Evolutionary conservation across 2,797 vertebrate species (phyloP).

Genomic region (Anableps anableps): DNA sequence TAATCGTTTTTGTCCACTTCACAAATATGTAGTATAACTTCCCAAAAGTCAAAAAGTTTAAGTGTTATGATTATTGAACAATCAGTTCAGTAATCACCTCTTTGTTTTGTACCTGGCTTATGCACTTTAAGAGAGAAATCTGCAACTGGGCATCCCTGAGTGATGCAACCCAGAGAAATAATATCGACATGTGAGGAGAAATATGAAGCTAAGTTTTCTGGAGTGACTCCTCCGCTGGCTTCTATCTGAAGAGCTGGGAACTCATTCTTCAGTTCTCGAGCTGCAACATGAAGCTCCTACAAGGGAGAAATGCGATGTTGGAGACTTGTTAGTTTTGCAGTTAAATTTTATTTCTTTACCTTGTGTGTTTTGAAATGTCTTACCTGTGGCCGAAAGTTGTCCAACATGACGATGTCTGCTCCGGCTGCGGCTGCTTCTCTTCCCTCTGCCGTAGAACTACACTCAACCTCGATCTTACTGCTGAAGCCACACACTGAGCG

Average conservation of each 20-base stretch:
- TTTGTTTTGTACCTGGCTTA: constrained; percentile 27
- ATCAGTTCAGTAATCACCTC: background rate
- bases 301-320: constrained; percentile 9
- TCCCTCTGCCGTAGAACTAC: constrained; percentile 75
- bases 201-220: constrained; percentile 72
- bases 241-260: constrained; percentile 80
- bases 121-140: constrained; percentile 90
- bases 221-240: constrained; percentile 85
- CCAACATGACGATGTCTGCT: constrained; percentile 86
- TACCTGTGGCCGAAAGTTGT: constrained; percentile 87
- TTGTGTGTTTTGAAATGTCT: fast-evolving
- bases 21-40: background rate
- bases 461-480: constrained; percentile 88
- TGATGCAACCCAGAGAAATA: constrained; percentile 87
- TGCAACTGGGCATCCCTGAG: constrained; percentile 83
- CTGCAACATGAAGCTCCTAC: constrained; percentile 81
- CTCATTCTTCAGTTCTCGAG: constrained; percentile 73
- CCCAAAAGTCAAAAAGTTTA: background rate
- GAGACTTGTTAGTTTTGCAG: background rate
- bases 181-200: constrained; percentile 82
- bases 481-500: constrained; percentile 76
- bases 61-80: background rate
- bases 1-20: background rate
- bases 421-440: constrained; percentile 78
- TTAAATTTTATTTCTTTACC: background rate